Percentiles rank a stretch among this genome's conserved stretches.
These are phyloP conservation scores for Acrocephalus scirpaceus DNA, from an alignment of 2,797 vertebrate species.

Conservation along the genomic window DNA sequence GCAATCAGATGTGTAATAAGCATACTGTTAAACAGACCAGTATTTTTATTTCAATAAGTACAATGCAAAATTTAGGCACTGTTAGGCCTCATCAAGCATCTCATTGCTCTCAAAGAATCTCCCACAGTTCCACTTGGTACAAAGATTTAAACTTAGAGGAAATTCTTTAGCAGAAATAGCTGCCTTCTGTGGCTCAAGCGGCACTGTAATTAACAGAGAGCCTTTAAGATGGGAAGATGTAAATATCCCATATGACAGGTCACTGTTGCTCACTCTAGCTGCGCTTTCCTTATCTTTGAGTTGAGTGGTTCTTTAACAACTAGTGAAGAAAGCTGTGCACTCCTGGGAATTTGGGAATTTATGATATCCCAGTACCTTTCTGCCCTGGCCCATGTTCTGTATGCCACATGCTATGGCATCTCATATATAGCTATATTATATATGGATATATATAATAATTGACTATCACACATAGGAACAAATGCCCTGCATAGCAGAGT, in stretches of 20 bases:
- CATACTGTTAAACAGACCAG: constrained; percentile 53
- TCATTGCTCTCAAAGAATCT: constrained; percentile 60
- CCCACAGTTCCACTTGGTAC: constrained; percentile 38
- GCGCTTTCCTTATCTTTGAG: neutral
- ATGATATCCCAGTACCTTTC: neutral
- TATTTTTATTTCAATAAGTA: constrained; percentile 71
- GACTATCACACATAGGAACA: neutral
- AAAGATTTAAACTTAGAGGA: constrained; percentile 44
- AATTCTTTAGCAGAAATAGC: constrained; percentile 35
- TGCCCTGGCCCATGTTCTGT: neutral
- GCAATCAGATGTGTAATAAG: constrained; percentile 68
- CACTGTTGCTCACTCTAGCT: neutral
- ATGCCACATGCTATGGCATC: neutral
- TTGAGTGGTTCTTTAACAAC: neutral
- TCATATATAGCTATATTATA: neutral
- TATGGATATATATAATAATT: neutral
- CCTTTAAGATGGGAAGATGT: neutral
- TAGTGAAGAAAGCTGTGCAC: neutral
- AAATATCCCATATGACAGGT: neutral
- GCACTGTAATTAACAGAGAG: neutral
- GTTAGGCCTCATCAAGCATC: constrained; percentile 61
- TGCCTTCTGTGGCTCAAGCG: neutral
- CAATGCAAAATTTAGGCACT: constrained; percentile 68
- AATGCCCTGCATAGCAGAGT: neutral
- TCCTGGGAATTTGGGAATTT: neutral